A percentile compares a stretch with the other conserved stretches of the same genome.
Conservation (phyloP, 2,888 invertebrate genomes). For the Limnephilus lunatus region DNA sequence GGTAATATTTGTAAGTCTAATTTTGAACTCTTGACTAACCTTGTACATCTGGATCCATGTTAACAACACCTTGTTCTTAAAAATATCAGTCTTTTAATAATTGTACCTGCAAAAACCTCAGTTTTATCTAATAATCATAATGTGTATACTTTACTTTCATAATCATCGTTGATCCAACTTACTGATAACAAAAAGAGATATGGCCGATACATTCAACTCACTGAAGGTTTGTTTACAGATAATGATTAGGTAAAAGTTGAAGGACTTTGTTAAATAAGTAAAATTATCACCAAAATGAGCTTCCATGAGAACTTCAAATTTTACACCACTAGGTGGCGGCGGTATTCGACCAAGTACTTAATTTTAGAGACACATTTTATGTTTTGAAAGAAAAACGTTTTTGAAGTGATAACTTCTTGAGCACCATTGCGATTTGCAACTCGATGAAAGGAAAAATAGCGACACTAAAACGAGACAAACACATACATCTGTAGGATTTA, state of each 20-base stretch:
- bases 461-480: too few relatives aligned
- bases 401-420: too few relatives aligned
- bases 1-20: not conserved
- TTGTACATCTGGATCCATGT: conserved; percentile 41
- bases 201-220: conserved; percentile 8
- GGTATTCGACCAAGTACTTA: not conserved
- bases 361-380: not conserved
- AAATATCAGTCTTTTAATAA: not conserved
- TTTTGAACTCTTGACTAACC: conserved; percentile 20
- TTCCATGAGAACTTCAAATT: not conserved
- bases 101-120: not conserved
- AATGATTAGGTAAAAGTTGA: not conserved
- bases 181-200: conserved; percentile 39
- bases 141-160: conserved; percentile 18
- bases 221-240: not conserved
- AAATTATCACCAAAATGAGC: not conserved
- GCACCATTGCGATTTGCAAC: too few relatives aligned
- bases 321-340: not conserved
- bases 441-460: too few relatives aligned
- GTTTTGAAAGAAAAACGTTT: not conserved
- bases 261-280: not conserved
- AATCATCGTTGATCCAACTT: conserved; percentile 9
- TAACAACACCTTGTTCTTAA: conserved; percentile 14
- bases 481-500: too few relatives aligned
- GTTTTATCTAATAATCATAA: conserved; percentile 24